Evolutionary conservation across 2,797 vertebrate species (phyloP).

Genomic region (Borostomias antarcticus): DNA sequence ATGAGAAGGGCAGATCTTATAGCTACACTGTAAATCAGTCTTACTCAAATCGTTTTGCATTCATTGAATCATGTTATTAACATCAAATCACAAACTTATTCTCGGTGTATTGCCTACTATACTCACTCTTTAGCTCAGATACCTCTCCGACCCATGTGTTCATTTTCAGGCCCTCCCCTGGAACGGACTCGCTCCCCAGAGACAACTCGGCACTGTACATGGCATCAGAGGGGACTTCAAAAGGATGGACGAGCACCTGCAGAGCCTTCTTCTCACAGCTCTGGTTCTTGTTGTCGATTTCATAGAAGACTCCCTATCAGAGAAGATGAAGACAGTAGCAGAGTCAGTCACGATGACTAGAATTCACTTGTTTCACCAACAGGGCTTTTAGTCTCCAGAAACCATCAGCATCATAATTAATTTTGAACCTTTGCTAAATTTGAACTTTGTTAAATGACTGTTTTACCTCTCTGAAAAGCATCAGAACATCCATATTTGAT

Average conservation of each 20-base stretch:
- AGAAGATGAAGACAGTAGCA: background rate
- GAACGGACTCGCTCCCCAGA: constrained; percentile 56
- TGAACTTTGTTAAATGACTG: background rate
- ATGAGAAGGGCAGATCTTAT: background rate
- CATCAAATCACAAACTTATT: background rate
- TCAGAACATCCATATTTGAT: constrained; percentile 69
- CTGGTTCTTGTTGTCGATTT: constrained; percentile 77
- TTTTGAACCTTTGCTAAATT: background rate
- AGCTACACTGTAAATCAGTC: background rate
- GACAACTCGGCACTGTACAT: constrained; percentile 29
- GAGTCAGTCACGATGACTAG: background rate
- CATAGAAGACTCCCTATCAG: constrained; percentile 71
- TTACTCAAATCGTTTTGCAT: background rate
- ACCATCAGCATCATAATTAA: background rate
- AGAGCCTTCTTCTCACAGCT: constrained; percentile 75
- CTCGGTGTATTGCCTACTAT: background rate
- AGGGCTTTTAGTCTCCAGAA: background rate
- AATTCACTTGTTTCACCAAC: too few species aligned
- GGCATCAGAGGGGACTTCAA: constrained; percentile 70
- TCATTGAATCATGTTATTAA: background rate
- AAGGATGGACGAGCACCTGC: constrained; percentile 61
- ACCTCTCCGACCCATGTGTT: constrained; percentile 64
- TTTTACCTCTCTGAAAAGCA: constrained; percentile 75
- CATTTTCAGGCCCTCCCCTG: constrained; percentile 72
- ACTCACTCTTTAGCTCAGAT: constrained; percentile 54